These are phyloP conservation scores for Drosophila kurseongensis DNA, from an alignment of 1,140 invertebrate genomes.

Conservation along the genomic window DNA sequence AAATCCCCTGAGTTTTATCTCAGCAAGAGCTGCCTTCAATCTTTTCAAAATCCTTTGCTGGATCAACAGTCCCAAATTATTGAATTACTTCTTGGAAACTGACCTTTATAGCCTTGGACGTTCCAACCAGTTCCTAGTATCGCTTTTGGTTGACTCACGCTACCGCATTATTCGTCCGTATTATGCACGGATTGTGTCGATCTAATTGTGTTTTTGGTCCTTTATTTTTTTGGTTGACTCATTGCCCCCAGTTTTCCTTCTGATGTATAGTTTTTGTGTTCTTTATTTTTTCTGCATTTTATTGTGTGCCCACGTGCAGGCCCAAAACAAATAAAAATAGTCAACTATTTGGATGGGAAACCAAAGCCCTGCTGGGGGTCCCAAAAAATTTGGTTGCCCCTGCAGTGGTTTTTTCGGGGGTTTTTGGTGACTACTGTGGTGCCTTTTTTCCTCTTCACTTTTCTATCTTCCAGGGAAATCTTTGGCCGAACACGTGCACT, in stretches of 20 bases:
- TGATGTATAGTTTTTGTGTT: slow-evolving; percentile 39
- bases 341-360: slow-evolving; percentile 66
- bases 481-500: slow-evolving; percentile 75
- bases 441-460: slow-evolving; percentile 34
- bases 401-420: slow-evolving; percentile 36
- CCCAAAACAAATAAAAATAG: slow-evolving; percentile 69
- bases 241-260: slow-evolving; percentile 57
- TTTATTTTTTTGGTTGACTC: slow-evolving; percentile 71
- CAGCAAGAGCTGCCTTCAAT: slow-evolving; percentile 14
- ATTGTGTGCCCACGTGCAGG: slow-evolving; percentile 73
- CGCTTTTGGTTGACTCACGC: slow-evolving; percentile 59
- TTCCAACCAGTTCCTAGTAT: slow-evolving; percentile 10
- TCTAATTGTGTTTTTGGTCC: slow-evolving; percentile 69
- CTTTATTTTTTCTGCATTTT: slow-evolving; percentile 30
- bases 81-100: slow-evolving; percentile 58
- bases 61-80: slow-evolving; percentile 38
- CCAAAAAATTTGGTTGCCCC: slow-evolving; percentile 30
- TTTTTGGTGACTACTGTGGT: slow-evolving; percentile 65
- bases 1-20: slow-evolving; percentile 19
- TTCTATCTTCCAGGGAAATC: slow-evolving; percentile 58
- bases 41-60: slow-evolving; percentile 40
- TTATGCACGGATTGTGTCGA: slow-evolving; percentile 72
- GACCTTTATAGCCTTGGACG: slow-evolving; percentile 37
- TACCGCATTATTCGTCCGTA: slow-evolving; percentile 54
- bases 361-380: slow-evolving; percentile 76